These are phyloP conservation scores for Sigmodon hispidus DNA, from an alignment of 2,113 vertebrate species.

Conservation along the genomic window DNA sequence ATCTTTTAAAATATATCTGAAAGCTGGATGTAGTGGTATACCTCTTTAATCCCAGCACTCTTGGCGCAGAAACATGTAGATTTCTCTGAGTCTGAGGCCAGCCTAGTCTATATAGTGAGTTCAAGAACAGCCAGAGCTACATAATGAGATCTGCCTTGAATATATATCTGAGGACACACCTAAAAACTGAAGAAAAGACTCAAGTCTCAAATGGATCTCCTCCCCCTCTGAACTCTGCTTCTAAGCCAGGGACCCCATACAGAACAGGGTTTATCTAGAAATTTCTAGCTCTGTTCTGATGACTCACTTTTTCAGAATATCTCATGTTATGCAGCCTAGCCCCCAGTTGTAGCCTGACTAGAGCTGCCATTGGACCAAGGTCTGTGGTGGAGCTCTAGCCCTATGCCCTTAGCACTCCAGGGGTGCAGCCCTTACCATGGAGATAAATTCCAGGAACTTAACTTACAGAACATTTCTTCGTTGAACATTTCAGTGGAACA, in stretches of 20 bases:
- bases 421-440: fast-evolving
- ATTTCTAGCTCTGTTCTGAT: fast-evolving
- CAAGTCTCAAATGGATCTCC: fast-evolving
- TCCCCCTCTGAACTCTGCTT: neutral
- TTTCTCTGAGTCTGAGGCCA: neutral
- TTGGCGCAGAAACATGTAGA: neutral
- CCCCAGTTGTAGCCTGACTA: neutral
- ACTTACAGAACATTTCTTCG: conserved; percentile 93
- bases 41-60: neutral
- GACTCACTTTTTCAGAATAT: neutral
- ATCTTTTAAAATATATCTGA: neutral
- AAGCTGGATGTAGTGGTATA: neutral
- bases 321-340: too few species aligned
- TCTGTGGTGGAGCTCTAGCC: too few species aligned
- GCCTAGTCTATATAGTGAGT: neutral
- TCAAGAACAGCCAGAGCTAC: neutral
- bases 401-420: neutral
- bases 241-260: neutral
- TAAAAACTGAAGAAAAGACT: neutral
- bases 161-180: neutral
- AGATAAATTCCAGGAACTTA: neutral
- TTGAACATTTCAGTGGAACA: conserved; percentile 91
- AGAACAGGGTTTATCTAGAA: neutral
- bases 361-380: neutral
- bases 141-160: neutral